phyloP scores from a whole-genome alignment of 2,113 vertebrate species.

The Leiothrix lutea region DNA sequence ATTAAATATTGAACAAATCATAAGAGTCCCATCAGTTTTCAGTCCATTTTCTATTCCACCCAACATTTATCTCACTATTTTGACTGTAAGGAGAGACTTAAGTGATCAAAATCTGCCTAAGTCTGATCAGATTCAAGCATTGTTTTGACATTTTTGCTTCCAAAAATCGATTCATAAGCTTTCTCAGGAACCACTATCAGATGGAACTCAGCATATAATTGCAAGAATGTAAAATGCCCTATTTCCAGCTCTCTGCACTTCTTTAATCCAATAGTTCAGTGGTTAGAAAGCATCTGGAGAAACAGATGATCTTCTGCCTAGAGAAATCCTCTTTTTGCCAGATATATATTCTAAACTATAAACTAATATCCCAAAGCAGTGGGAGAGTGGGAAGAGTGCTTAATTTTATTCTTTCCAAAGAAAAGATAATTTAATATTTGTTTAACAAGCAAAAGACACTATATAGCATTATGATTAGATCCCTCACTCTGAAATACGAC shows the following conservation, averaged over 20 bases:
- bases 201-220: neutral
- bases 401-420: neutral
- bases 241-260: neutral
- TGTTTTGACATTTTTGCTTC: neutral
- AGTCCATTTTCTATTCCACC: neutral
- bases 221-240: neutral
- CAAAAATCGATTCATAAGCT: neutral
- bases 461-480: neutral
- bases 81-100: neutral
- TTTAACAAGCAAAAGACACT: neutral
- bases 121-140: neutral
- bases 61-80: neutral
- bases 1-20: neutral
- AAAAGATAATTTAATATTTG: neutral
- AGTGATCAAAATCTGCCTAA: neutral
- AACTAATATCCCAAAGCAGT: neutral
- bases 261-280: neutral
- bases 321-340: neutral
- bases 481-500: neutral
- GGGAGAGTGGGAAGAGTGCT: neutral
- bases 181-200: neutral
- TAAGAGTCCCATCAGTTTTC: neutral
- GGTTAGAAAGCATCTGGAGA: slow-evolving; percentile 8
- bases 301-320: slow-evolving; percentile 14
- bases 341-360: neutral